Evolutionary conservation across 2,888 invertebrate genomes (phyloP), one percentile per base, ranked within the genome.

Genomic region (Eugnorisma glareosa): DNA sequence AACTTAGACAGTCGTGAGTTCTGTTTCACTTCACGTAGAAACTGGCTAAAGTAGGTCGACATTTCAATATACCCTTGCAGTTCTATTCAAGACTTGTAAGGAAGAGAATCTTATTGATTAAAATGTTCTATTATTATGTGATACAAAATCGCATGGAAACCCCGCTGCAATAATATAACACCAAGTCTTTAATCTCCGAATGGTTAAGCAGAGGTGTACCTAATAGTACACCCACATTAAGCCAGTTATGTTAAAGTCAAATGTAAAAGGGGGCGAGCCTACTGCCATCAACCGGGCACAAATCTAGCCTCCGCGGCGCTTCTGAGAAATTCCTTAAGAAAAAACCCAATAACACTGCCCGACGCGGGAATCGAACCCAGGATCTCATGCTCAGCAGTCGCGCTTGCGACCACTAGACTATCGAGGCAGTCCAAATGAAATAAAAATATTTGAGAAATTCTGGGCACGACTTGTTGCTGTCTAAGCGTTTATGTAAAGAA

Each of bases 51-150:
- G 43, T 82, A 45, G 82, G 78, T 54, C 67, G 59, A 6, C 51
- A 63, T 71, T 77, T 75, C 74, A 77, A 74, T 64, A 63, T 37
- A 18, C 37, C 59, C 31, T 59, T 59, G 74, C 69, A 71, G 63
- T 70, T 67, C 59, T 74, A 73, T 57, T 68, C 21, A 61, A 67
- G n/a, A 51, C 69, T 24, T n/a, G n/a, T n/a, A n/a, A n/a, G 18
- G 48, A 18, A 76, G 7, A 31, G 31, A 43, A 3, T 2, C 11
- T 11, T 66, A 64, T 72, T 76, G 59, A 77, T 66, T 84, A n/a
- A 70, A 79, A 69, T 64, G 37, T 69, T 54, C 59, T 28, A 75
- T 71, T 59, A 84, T 61, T 67, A n/a, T 76, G 45, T 67, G 40
- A 67, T 21, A 71, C 45, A 43, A 74, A 69, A 81, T 79, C 76